Conservation (phyloP, 2,113 vertebrate species). For the Psophia crepitans region DNA sequence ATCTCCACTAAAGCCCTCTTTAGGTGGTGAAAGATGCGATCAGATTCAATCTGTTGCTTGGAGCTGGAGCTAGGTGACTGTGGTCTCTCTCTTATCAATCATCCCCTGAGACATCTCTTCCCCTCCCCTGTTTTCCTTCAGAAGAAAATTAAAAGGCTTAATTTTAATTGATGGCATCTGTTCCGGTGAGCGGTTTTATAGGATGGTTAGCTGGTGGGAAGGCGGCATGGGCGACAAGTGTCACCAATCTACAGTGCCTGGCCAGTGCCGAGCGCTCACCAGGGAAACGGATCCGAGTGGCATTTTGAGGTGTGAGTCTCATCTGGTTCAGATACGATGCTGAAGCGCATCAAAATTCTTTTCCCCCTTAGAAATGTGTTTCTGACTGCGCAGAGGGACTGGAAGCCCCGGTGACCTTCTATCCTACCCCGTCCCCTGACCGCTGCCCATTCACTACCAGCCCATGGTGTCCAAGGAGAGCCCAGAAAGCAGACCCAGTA, state of each 20-base stretch:
- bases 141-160: constrained; percentile 20
- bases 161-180: not conserved
- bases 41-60: not conserved
- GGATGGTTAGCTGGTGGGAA: not conserved
- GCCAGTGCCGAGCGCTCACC: not conserved
- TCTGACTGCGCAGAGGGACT: not conserved
- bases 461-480: not conserved
- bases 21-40: not conserved
- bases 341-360: too few species aligned
- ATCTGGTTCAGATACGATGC: not conserved
- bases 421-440: rapidly evolving
- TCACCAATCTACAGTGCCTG: not conserved
- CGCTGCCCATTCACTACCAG: not conserved
- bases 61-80: not conserved
- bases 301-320: constrained; percentile 37
- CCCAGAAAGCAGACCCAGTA: not conserved
- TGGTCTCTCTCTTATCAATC: not conserved
- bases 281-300: not conserved
- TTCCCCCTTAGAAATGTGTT: not conserved
- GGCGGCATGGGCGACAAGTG: not conserved
- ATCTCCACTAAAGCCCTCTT: not conserved
- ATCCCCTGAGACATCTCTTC: not conserved
- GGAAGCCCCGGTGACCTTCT: not conserved
- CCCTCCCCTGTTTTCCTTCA: not conserved
- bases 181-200: not conserved